phyloP scores from a whole-genome alignment of 2,113 vertebrate species.

The Perca schrenkii region DNA sequence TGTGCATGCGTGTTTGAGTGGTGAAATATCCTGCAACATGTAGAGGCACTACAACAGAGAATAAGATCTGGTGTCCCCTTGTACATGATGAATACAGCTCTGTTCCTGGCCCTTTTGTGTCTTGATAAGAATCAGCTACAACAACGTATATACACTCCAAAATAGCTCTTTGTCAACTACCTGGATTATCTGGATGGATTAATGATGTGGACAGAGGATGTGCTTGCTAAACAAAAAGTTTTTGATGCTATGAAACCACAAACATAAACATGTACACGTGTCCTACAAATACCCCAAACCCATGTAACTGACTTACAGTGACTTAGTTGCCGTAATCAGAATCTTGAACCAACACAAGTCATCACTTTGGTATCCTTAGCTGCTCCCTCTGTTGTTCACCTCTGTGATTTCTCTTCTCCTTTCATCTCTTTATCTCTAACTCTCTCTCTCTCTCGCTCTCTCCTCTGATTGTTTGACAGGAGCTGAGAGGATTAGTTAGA shows the following conservation, averaged over 20 bases:
- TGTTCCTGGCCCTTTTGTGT: conserved; percentile 5
- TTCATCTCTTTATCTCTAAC: conserved; percentile 60
- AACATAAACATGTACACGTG: conserved; percentile 39
- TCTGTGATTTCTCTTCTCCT: conserved; percentile 42
- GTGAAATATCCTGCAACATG: conserved; percentile 8
- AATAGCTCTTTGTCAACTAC: conserved; percentile 42
- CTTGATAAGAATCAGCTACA: conserved; percentile 13
- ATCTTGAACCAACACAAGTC: conserved; percentile 49
- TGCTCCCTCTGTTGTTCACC: conserved; percentile 51
- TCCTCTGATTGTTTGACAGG: conserved; percentile 69
- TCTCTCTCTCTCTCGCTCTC: conserved; percentile 18
- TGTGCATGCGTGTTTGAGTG: neutral
- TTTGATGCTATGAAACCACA: conserved; percentile 44
- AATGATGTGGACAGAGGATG: conserved; percentile 17
- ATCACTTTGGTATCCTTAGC: conserved; percentile 52
- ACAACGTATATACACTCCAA: conserved; percentile 8
- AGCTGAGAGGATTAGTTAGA: conserved; percentile 69
- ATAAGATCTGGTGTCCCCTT: neutral
- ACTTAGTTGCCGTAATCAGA: conserved; percentile 41
- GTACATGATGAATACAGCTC: neutral
- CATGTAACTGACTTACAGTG: conserved; percentile 25
- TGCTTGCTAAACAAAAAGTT: conserved; percentile 61
- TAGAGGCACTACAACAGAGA: conserved; percentile 1
- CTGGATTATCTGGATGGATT: conserved; percentile 46
- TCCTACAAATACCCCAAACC: conserved; percentile 48